Base-by-base conservation (phyloP, 2,888 invertebrate genomes). In the Acleris cristana region DNA sequence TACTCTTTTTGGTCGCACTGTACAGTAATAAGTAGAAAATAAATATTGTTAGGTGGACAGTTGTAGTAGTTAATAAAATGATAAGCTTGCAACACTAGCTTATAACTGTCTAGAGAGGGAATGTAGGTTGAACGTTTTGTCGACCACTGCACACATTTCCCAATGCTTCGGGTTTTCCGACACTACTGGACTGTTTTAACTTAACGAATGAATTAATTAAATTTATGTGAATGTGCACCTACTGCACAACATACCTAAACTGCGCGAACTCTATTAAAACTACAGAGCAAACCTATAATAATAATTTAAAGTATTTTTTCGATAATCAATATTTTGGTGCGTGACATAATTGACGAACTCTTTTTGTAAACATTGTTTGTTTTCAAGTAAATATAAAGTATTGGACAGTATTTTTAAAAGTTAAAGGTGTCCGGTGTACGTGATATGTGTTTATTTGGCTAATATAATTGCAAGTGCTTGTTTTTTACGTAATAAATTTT, bases 301-400 rank as follows among this genome's bases (percentile, higher is more conserved):
- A 63, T 63, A 63, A 63, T 62, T 67, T 48, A 63, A 53, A 40
- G 23, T 54, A 54, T 54, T 49, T 18, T 1, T 10, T 59, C 49
- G 23, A 57, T 53, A 67, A 67, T 67, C 67, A 67, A 67, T 67
- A 67, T 67, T 67, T 63, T 63, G 52, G 63, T 63, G 54, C 58
- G 57, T 23, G 55, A 40, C 26, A 58, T 26, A 19, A 40, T 53
- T 57, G 63, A 63, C 49, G 63, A 26, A 54, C 34, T 52, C 12
- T 48, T 30, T 7, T 30, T 30, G 55, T 54, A 48, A 57, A 63
- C 26, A 54, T 26, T 19, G 5, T 67, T 52, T 18, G 14, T 44
- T 57, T 62, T 56, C 21, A 16, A 19, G 57, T 45, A 10, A 14
- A 19, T 16, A 62, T 57, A 16, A 26, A 48, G 2, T 52, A 53